A percentile compares a stretch with the other conserved stretches of the same genome.
Conservation (phyloP, 2,888 invertebrate species). For the Candidula unifasciata region DNA sequence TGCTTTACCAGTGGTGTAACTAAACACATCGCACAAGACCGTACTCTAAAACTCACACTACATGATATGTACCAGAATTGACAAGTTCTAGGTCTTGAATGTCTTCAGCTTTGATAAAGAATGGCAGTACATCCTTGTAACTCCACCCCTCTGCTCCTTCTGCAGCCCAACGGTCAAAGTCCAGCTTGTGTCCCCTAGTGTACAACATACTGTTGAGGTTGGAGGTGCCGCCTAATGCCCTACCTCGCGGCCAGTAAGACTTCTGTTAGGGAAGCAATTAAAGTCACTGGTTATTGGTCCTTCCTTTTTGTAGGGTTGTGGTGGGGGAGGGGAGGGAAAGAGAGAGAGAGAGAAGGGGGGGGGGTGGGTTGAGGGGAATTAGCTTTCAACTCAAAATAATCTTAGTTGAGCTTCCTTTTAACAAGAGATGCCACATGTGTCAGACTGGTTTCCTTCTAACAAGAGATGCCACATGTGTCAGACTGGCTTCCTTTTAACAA, state of each 20-base stretch:
- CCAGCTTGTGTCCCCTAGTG: conserved; percentile 88
- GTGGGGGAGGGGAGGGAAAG: not conserved
- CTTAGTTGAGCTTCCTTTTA: no score
- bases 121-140: conserved; percentile 85
- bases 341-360: no score
- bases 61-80: conserved; percentile 3
- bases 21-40: no score
- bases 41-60: not conserved
- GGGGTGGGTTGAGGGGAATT: no score
- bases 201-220: conserved; percentile 94
- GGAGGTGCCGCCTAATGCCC: conserved; percentile 91
- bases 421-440: no score
- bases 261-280: conserved; percentile 79
- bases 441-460: no score
- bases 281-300: not conserved
- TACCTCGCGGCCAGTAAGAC: conserved; percentile 93
- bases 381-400: no score
- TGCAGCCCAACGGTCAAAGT: conserved; percentile 91
- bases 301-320: not conserved
- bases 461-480: no score
- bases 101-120: conserved; percentile 80
- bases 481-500: no score
- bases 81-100: conserved; percentile 67
- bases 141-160: conserved; percentile 93
- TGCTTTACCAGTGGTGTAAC: no score